Percentiles rank a stretch among this genome's conserved stretches.
phyloP scores from a whole-genome alignment of 2,797 vertebrate genomes.

The Enteromius afrohamiltoni region DNA sequence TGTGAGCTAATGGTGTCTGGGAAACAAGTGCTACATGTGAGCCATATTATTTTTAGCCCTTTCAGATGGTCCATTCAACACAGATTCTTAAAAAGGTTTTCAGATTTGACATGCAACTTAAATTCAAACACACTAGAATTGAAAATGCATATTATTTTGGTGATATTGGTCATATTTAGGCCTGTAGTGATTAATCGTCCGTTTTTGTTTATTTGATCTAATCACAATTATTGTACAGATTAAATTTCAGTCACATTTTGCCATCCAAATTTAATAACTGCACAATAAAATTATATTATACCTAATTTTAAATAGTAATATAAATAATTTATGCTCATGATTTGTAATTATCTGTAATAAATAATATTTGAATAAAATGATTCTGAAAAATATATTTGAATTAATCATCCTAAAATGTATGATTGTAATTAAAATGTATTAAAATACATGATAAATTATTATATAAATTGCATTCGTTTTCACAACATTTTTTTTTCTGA shows the following conservation, averaged over 20 bases:
- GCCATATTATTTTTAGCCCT: background rate
- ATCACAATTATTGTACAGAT: background rate
- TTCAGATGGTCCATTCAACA: background rate
- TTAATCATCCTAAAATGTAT: background rate
- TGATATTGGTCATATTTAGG: background rate
- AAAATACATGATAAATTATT: background rate
- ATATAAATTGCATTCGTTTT: background rate
- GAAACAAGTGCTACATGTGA: background rate
- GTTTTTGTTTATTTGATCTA: background rate
- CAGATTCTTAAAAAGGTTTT: background rate
- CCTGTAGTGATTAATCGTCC: background rate
- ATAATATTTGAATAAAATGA: too few relatives aligned
- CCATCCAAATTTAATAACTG: background rate
- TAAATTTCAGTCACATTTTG: background rate
- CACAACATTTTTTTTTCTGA: too few relatives aligned
- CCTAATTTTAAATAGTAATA: background rate
- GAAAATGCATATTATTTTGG: background rate
- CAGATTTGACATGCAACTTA: too few relatives aligned
- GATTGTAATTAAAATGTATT: background rate
- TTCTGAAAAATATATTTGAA: background rate
- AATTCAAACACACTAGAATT: background rate
- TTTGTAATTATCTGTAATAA: too few relatives aligned
- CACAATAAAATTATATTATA: background rate
- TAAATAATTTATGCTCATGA: background rate
- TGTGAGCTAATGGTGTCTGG: background rate